Evolutionary conservation across 2,888 invertebrate genomes (phyloP).

Genomic region (Stegophylla sp.): DNA sequence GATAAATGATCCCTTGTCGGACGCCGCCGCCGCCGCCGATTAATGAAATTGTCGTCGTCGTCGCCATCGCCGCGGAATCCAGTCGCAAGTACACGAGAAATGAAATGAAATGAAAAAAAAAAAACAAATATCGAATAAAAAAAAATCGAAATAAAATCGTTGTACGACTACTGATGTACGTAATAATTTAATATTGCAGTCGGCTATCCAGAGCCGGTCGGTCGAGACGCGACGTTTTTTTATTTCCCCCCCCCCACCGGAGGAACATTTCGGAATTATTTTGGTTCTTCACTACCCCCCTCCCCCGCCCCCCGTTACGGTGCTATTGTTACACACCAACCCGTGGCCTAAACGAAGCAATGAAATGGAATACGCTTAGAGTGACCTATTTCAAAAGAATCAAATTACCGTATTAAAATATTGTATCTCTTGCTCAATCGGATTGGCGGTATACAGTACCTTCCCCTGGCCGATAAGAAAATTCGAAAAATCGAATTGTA

Average conservation of each 20-base stretch:
- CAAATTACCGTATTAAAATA: too few species aligned
- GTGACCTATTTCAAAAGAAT: too few species aligned
- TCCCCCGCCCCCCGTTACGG: too few species aligned
- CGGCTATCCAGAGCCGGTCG: background rate
- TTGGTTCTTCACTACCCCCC: background rate
- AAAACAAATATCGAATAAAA: background rate
- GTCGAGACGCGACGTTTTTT: constrained; percentile 46
- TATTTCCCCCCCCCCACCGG: too few species aligned
- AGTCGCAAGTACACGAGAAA: constrained; percentile 26
- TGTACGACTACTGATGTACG: background rate
- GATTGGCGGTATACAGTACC: too few species aligned
- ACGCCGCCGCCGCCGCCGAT: constrained; percentile 14
- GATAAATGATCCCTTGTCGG: constrained; percentile 38
- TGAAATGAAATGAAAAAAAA: background rate
- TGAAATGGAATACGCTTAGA: too few species aligned
- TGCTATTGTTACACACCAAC: too few species aligned
- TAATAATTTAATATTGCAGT: background rate
- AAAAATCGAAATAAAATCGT: constrained; percentile 28
- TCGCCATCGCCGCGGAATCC: constrained; percentile 26
- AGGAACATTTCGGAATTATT: constrained; percentile 5
- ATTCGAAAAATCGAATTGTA: too few species aligned
- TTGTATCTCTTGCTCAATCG: too few species aligned
- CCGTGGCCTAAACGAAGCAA: too few species aligned
- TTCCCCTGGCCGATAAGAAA: too few species aligned
- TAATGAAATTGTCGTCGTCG: constrained; percentile 39